Percentiles rank a stretch among this genome's conserved stretches.
phyloP scores from a whole-genome alignment of 2,888 invertebrate species.

The Drosophila melanocephala region DNA sequence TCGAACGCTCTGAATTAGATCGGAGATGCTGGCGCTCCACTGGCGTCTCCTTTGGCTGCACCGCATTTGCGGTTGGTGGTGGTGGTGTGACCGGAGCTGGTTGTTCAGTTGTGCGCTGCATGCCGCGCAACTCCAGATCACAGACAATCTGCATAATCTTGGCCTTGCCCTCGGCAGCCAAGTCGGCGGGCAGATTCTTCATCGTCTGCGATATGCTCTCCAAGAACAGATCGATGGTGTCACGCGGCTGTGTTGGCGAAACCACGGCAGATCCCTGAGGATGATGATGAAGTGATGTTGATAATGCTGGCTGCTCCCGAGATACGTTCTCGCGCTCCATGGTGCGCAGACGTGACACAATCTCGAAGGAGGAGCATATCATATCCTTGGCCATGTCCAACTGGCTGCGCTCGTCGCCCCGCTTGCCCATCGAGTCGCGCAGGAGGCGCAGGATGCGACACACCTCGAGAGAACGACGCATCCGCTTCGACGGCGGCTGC shows the following conservation, averaged over 20 bases:
- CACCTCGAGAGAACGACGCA: constrained; percentile 52
- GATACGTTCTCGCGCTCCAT: constrained; percentile 40
- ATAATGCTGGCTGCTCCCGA: background rate
- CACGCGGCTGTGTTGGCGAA: constrained; percentile 34
- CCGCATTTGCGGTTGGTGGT: background rate
- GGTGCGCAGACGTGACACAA: constrained; percentile 62
- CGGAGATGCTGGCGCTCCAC: no score
- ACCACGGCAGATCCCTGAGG: background rate
- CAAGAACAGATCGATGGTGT: constrained; percentile 79
- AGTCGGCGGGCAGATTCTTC: constrained; percentile 73
- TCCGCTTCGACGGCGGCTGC: constrained; percentile 54
- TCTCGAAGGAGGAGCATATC: constrained; percentile 70
- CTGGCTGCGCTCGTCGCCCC: constrained; percentile 59
- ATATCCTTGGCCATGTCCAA: constrained; percentile 73
- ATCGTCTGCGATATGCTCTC: constrained; percentile 80
- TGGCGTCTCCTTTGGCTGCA: background rate
- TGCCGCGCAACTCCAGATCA: constrained; percentile 73
- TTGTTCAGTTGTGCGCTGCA: constrained; percentile 46
- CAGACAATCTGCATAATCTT: constrained; percentile 81
- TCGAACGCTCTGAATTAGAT: background rate
- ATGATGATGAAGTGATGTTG: background rate
- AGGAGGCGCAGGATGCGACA: constrained; percentile 55
- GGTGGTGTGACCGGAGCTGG: background rate
- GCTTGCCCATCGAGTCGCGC: constrained; percentile 52
- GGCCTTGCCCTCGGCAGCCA: constrained; percentile 80